phyloP scores from a whole-genome alignment of 1,140 invertebrate genomes.

The Phthorimaea operculella region DNA sequence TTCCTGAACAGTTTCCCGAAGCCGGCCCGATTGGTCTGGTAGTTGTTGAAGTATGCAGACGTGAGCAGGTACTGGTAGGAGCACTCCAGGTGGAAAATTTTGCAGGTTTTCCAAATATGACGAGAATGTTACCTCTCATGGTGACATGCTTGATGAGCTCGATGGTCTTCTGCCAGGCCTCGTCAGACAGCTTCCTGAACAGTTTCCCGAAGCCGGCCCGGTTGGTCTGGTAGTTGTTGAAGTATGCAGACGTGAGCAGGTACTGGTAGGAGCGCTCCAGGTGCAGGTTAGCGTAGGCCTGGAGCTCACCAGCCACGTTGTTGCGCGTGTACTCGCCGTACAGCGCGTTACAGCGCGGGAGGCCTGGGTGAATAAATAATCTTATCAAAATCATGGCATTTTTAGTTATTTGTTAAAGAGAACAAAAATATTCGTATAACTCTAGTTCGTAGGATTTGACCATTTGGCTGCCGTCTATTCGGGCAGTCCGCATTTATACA shows the following conservation, averaged over 20 bases:
- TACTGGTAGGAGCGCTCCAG: conserved; percentile 78
- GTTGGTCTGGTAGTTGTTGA: conserved; percentile 80
- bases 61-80: too few relatives aligned
- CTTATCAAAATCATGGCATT: too few relatives aligned
- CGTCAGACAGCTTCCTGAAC: conserved; percentile 79
- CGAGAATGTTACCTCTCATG: conserved; percentile 79
- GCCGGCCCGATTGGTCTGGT: conserved; percentile 78
- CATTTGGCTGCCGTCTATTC: too few relatives aligned
- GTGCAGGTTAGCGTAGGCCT: conserved; percentile 73
- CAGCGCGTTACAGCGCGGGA: conserved; percentile 73
- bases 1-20: conserved; percentile 80
- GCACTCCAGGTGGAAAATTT: too few relatives aligned
- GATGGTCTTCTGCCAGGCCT: conserved; percentile 78
- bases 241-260: conserved; percentile 79
- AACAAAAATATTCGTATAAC: too few relatives aligned
- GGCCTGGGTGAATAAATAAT: conserved; percentile 20
- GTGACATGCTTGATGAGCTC: conserved; percentile 80
- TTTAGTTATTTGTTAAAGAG: too few relatives aligned
- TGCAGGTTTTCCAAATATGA: too few relatives aligned
- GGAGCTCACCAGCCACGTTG: conserved; percentile 63
- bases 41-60: conserved; percentile 83
- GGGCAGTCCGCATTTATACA: too few relatives aligned
- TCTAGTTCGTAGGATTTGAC: too few relatives aligned
- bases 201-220: conserved; percentile 80
- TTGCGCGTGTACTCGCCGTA: conserved; percentile 71